Base-by-base conservation (phyloP, 1,140 invertebrate species). In the Phenacoccus solenopsis region DNA sequence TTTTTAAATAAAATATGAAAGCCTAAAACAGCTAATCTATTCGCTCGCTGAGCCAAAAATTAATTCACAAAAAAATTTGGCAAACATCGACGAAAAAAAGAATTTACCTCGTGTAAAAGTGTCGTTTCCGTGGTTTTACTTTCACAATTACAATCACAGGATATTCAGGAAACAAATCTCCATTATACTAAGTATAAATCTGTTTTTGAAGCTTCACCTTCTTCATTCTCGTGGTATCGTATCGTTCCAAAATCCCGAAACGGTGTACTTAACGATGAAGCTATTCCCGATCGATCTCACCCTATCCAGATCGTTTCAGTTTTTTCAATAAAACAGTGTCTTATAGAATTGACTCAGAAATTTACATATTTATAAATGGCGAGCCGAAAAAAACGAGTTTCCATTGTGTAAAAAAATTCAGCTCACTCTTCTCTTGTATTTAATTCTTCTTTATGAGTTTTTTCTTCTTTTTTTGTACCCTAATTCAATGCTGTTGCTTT, bases 121-220 rank as follows among this genome's bases (percentile, higher is more conserved):
- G 38, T 49, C 38, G 38, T 49, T 49, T 49, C 38, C 38, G 38
- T 49, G 20, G 38, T 49, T 49, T 49, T 49, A 49, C 38, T 49
- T 49, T 49, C 20, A 49, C 38, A 49, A 49, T 49, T 49, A 49
- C 38, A 49, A 49, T 49, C 38, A 49, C 12, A 49, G 38, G 38
- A 49, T 49, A 49, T 49, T 49, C 38, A 49, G 38, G 38, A 49
- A 49, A 49, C 38, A n/a, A 49, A 49, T 49, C 38, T 49, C 38
- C 20, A 49, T 49, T 49, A n/a, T 49, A 49, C 38, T 49, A 16
- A n/a, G 12, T 9, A 49, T 49, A 49, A 49, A 49, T 49, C 38
- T 49, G 13, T 49, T 49, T 49, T n/a, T 49, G 38, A 49, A 10
- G 38, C 38, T 49, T 49, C 20, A n/a, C 38, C 3, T 49, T 49